Conservation (phyloP, 2,113 vertebrate genomes). For the Synodontis membranacea region DNA sequence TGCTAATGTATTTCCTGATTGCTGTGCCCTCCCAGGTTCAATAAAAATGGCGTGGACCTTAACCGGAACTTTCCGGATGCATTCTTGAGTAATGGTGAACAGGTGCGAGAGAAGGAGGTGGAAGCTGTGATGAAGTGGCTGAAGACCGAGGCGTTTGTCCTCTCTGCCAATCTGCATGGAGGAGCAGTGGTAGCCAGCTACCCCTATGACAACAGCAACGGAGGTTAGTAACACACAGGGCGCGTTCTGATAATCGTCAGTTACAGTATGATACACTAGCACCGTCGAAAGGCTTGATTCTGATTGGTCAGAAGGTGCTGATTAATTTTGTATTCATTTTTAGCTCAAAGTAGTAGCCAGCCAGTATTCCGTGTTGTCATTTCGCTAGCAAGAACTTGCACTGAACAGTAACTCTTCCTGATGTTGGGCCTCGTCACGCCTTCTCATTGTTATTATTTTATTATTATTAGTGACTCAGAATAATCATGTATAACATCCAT, state of each 20-base stretch:
- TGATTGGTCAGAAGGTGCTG: neutral
- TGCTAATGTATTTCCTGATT: neutral
- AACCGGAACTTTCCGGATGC: slow-evolving; percentile 93
- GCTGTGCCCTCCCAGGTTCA: slow-evolving; percentile 74
- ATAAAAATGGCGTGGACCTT: slow-evolving; percentile 80
- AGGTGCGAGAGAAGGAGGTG: slow-evolving; percentile 81
- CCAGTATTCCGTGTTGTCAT: neutral
- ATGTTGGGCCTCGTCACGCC: neutral
- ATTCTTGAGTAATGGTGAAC: slow-evolving; percentile 63
- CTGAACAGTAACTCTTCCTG: neutral
- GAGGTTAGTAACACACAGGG: slow-evolving; percentile 67
- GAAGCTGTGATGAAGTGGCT: slow-evolving; percentile 87
- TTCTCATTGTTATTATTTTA: neutral
- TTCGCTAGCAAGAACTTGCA: neutral
- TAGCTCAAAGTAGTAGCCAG: neutral
- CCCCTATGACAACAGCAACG: slow-evolving; percentile 87
- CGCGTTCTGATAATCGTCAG: neutral
- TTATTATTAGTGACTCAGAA: neutral
- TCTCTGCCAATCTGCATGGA: slow-evolving; percentile 94
- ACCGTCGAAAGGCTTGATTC: neutral
- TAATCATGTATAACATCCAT: neutral
- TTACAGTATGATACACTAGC: neutral
- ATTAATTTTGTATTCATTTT: neutral
- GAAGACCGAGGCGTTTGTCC: slow-evolving; percentile 82
- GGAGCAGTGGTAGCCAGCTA: slow-evolving; percentile 93